phyloP scores from a whole-genome alignment of 1,140 invertebrate genomes.

The Oncopodura yosiiana region DNA sequence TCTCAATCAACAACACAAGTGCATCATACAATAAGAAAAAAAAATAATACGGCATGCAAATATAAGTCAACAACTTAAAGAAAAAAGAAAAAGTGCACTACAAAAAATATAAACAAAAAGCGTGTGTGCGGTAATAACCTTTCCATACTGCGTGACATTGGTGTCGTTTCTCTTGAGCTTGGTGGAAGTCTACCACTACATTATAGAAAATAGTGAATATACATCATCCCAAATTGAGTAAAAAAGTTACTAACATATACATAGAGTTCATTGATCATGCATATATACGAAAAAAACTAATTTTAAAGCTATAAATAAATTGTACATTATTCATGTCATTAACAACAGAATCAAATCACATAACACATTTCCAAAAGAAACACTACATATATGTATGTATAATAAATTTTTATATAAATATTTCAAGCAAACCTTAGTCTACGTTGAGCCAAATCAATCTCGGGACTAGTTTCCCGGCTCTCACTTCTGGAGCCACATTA shows the following conservation, averaged over 20 bases:
- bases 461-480: slow-evolving; percentile 40
- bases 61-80: slow-evolving; percentile 31
- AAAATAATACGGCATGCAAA: slow-evolving; percentile 30
- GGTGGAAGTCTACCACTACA: slow-evolving; percentile 15
- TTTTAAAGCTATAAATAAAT: not conserved
- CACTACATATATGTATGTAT: not conserved
- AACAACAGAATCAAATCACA: too few species aligned
- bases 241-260: not conserved
- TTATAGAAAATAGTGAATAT: not conserved
- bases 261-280: too few species aligned
- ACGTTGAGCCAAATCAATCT: slow-evolving; percentile 41
- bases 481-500: slow-evolving; percentile 28
- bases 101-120: not conserved
- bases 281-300: not conserved
- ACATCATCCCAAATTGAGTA: too few species aligned
- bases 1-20: too few species aligned
- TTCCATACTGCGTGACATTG: slow-evolving; percentile 25
- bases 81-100: slow-evolving; percentile 16
- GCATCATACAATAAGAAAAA: slow-evolving; percentile 1
- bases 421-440: slow-evolving; percentile 40
- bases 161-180: slow-evolving; percentile 18
- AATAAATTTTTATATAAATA: slow-evolving; percentile 1
- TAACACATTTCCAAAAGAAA: slow-evolving; percentile 12
- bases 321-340: not conserved
- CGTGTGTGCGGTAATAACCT: slow-evolving; percentile 4